Conservation (phyloP, 2,888 invertebrate species). For the Harpalus rubripes region DNA sequence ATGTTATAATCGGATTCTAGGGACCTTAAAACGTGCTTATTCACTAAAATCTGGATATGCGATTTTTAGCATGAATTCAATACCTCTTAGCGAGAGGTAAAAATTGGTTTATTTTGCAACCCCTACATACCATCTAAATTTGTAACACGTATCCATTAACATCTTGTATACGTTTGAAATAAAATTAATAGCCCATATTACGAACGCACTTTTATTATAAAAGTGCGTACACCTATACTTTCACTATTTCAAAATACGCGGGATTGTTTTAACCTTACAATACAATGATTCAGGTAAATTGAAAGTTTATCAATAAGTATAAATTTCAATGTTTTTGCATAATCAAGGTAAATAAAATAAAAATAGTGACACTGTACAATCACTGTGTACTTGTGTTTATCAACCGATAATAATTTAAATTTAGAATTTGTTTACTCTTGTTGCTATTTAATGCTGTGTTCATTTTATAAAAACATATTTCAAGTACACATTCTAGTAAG, state of each 20-base stretch:
- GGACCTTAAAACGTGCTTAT: no score
- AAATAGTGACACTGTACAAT: neutral
- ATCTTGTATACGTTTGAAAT: no score
- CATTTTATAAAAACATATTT: neutral
- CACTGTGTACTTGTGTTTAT: neutral
- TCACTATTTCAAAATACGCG: constrained; percentile 9
- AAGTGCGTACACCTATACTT: no score
- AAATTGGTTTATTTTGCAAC: no score
- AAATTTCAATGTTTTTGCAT: constrained; percentile 44
- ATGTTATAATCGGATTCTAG: no score
- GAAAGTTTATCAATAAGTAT: constrained; percentile 30
- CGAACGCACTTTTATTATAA: no score
- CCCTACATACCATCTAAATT: no score
- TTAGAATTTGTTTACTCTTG: constrained; percentile 6
- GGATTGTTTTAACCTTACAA: constrained; percentile 38
- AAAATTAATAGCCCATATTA: no score
- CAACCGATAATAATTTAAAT: constrained; percentile 11
- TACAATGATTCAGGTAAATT: constrained; percentile 48
- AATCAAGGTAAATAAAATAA: constrained; percentile 16
- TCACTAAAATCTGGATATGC: no score
- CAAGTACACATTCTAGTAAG: neutral
- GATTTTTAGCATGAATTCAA: no score
- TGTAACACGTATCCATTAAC: no score
- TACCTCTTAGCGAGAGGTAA: no score
- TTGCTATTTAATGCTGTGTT: constrained; percentile 3